A percentile compares a stretch with the other conserved stretches of the same genome.
Conservation (phyloP, 1,140 invertebrate genomes). For the Pseudachorutes palmiensis region DNA sequence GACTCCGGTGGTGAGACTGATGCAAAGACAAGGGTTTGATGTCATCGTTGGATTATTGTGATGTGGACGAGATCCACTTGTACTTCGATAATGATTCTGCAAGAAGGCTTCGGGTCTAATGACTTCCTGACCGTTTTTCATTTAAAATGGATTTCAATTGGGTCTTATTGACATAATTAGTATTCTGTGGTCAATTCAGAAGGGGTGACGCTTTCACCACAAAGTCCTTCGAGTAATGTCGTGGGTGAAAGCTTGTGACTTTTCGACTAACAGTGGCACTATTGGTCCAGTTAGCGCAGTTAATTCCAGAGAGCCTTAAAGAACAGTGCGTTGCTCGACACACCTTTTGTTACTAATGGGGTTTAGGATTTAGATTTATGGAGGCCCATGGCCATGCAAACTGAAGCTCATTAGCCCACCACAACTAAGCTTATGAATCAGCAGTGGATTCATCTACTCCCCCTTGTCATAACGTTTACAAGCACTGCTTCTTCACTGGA, state of each 20-base stretch:
- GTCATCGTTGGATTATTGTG: too few relatives aligned
- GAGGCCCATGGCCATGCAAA: background rate
- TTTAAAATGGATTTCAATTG: background rate
- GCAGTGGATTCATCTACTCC: background rate
- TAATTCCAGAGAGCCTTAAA: background rate
- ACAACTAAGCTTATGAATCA: background rate
- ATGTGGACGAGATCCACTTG: background rate
- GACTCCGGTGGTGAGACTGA: slow-evolving; percentile 22
- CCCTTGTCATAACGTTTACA: background rate
- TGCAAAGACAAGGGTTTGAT: slow-evolving; percentile 15
- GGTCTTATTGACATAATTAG: background rate
- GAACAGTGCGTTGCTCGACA: background rate
- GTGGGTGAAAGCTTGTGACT: background rate
- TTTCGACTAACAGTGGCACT: background rate
- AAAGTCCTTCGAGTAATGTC: background rate
- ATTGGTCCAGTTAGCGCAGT: background rate
- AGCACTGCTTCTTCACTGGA: background rate
- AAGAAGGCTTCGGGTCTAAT: background rate
- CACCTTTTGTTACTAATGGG: background rate
- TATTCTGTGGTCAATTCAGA: background rate
- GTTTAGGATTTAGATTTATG: background rate
- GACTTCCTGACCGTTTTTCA: background rate
- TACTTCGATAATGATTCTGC: background rate
- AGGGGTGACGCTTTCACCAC: background rate
- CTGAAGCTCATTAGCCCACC: background rate